phyloP scores from a whole-genome alignment of 2,888 invertebrate species.

The Drosophila fungiperda region DNA sequence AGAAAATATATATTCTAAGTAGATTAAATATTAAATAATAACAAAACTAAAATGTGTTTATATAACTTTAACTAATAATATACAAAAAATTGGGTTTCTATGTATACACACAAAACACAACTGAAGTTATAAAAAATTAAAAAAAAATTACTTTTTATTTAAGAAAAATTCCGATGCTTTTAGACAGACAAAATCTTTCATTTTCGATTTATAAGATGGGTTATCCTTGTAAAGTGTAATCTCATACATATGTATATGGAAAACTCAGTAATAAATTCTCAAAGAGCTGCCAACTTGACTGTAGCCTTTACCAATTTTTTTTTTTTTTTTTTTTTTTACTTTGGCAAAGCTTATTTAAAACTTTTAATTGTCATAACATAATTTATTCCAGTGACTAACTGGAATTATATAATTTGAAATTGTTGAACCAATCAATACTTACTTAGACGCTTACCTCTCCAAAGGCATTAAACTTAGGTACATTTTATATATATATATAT shows the following conservation, averaged over 20 bases:
- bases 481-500: no score
- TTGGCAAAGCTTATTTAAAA: conserved; percentile 2
- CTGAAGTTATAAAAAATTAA: not conserved
- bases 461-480: not conserved
- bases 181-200: not conserved
- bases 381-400: not conserved
- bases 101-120: not conserved
- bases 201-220: not conserved
- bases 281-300: not conserved
- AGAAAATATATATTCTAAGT: not conserved
- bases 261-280: not conserved
- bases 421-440: conserved; percentile 6
- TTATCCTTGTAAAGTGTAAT: not conserved
- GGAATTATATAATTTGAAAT: not conserved
- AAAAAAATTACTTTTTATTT: not conserved
- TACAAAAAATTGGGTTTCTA: not conserved
- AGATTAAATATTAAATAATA: not conserved
- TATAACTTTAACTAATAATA: not conserved
- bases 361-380: conserved; percentile 3
- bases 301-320: not conserved
- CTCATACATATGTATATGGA: not conserved
- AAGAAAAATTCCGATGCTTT: no score
- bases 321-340: not conserved
- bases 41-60: not conserved
- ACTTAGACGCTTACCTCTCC: not conserved